Conservation (phyloP, 37 sponge, comb jelly and placozoan genomes). For the Tethya wilhelma region DNA sequence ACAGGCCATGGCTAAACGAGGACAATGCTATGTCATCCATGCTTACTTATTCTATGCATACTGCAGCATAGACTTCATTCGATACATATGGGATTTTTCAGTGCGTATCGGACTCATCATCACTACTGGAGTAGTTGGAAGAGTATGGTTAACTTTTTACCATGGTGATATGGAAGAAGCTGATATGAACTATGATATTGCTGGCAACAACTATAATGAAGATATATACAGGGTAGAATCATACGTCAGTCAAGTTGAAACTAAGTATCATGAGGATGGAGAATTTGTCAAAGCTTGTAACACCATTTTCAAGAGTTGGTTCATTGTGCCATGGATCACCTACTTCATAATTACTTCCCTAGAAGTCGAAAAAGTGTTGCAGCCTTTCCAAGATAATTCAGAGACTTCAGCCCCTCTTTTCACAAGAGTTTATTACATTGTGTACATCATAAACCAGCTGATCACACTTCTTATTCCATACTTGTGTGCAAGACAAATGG, state of each 20-base stretch:
- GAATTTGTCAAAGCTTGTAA: not conserved
- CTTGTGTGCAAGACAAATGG: conserved; percentile 16
- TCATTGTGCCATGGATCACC: conserved; percentile 28
- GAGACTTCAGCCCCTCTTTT: not conserved
- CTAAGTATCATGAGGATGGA: conserved; percentile 7
- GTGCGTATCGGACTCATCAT: conserved; percentile 1
- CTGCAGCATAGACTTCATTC: conserved; percentile 5
- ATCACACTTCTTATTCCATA: conserved; percentile 19
- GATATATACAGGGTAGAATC: conserved; percentile 2
- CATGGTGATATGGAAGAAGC: not conserved
- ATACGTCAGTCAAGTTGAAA: not conserved
- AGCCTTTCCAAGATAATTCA: not conserved
- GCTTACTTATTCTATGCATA: conserved; percentile 1
- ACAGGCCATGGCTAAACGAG: not conserved
- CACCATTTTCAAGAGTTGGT: conserved; percentile 20
- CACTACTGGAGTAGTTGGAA: not conserved
- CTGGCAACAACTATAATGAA: not conserved
- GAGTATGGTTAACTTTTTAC: not conserved
- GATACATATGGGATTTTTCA: not conserved
- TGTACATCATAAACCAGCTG: conserved; percentile 23
- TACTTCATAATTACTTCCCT: conserved; percentile 11
- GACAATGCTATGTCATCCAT: not conserved
- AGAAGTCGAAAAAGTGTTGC: conserved; percentile 8
- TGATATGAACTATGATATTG: not conserved
- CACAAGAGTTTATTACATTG: not conserved